Percentiles rank a stretch among this genome's conserved stretches.
phyloP scores from a whole-genome alignment of 2,888 invertebrate species.

The Byasa hedistus region DNA sequence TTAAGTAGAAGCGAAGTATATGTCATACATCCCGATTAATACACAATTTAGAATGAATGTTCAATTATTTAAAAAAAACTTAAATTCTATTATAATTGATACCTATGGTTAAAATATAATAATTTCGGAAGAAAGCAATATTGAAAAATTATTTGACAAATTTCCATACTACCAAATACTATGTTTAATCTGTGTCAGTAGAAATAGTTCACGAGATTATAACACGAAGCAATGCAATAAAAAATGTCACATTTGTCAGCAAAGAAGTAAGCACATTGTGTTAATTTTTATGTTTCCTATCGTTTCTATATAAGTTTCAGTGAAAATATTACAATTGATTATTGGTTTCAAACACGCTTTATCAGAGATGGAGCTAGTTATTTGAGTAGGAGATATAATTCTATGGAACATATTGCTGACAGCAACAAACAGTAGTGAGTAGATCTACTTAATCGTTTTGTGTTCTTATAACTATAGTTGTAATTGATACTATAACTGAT shows the following conservation, averaged over 20 bases:
- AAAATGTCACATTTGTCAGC: conserved; percentile 55
- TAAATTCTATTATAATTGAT: neutral
- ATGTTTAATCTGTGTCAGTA: neutral
- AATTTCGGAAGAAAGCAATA: neutral
- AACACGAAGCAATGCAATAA: conserved; percentile 27
- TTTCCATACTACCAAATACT: neutral
- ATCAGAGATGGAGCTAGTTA: conserved; percentile 52
- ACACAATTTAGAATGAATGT: neutral
- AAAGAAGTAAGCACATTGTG: conserved; percentile 50
- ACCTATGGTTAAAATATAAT: neutral
- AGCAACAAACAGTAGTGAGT: conserved; percentile 66
- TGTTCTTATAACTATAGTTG: conserved; percentile 40
- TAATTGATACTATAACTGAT: conserved; percentile 50
- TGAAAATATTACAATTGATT: conserved; percentile 36
- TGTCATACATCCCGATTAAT: neutral
- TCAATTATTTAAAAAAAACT: neutral
- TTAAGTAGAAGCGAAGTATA: neutral
- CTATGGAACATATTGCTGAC: conserved; percentile 62
- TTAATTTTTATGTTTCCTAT: conserved; percentile 41
- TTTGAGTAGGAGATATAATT: conserved; percentile 53
- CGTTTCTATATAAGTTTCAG: conserved; percentile 31
- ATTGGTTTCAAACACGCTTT: conserved; percentile 36
- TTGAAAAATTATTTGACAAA: neutral
- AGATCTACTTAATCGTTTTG: conserved; percentile 46
- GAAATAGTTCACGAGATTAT: neutral